Evolutionary conservation across 2,797 vertebrate genomes (phyloP).

Genomic region (Eulemur rubriventer): DNA sequence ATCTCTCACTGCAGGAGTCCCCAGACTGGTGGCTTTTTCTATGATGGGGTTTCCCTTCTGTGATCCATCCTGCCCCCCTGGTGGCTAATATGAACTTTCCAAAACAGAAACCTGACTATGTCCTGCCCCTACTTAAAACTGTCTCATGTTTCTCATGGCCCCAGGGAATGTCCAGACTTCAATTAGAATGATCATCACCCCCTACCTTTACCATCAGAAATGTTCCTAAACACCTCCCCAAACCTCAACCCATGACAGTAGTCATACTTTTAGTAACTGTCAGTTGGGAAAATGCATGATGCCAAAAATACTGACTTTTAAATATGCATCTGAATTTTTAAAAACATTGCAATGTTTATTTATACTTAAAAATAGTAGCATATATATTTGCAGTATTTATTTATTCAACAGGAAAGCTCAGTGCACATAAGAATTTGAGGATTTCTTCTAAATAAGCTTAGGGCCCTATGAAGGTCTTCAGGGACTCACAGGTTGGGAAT

Average conservation of each 20-base stretch:
- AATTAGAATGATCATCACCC: neutral
- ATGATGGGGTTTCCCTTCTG: neutral
- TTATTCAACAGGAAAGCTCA: neutral
- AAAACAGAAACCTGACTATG: neutral
- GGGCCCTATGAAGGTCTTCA: neutral
- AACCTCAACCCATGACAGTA: neutral
- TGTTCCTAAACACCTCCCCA: neutral
- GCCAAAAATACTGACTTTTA: neutral
- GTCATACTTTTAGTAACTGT: neutral
- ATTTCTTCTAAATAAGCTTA: neutral
- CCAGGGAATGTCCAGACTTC: neutral
- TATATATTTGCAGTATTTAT: neutral
- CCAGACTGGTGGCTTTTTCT: neutral
- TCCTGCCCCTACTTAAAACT: neutral
- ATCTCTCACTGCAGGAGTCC: neutral
- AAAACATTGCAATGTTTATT: constrained; percentile 37
- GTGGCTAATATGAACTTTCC: neutral
- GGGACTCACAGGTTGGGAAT: neutral
- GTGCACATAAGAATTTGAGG: neutral
- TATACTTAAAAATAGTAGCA: constrained; percentile 15
- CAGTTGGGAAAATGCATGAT: neutral
- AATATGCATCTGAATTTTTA: constrained; percentile 3
- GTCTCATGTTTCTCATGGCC: neutral
- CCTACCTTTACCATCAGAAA: neutral
- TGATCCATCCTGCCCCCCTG: neutral